Base-by-base conservation (phyloP, 2,888 invertebrate species). In the Stenodera caucasica region DNA sequence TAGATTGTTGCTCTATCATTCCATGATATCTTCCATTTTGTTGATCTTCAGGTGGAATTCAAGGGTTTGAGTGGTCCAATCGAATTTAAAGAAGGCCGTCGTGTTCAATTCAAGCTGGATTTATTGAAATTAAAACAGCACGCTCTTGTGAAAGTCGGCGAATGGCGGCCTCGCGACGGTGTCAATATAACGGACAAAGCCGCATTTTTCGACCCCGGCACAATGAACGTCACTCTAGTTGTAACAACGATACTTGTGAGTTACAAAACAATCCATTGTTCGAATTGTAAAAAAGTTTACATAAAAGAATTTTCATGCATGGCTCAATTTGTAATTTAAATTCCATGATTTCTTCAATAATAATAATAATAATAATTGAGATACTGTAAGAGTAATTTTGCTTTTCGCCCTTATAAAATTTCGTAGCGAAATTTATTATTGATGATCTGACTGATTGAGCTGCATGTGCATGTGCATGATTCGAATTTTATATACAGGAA, bases 1-100 rank as follows among this genome's bases (percentile, higher is more conserved):
- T n/a, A n/a, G n/a, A n/a, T n/a, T n/a, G n/a, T n/a, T n/a, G n/a
- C n/a, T n/a, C n/a, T n/a, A n/a, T n/a, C n/a, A n/a, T n/a, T n/a
- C n/a, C n/a, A n/a, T n/a, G n/a, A n/a, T n/a, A n/a, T n/a, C n/a
- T n/a, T n/a, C n/a, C n/a, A n/a, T n/a, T n/a, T n/a, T n/a, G n/a
- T n/a, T n/a, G n/a, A n/a, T n/a, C n/a, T n/a, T n/a, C 77, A 91
- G 91, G 90, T 90, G 54, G 90, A 90, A 77, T 88, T 89, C 81
- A 88, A 89, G 76, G 92, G 93, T 5, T 81, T 93, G 55, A 91
- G 90, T 26, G 93, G 92, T 0, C 89, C 88, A 15, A 89, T 92
- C 65, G 89, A 89, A 77, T 91, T 92, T 80, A 90, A 90, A 76
- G 90, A 90, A 78, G 92, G 92, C 0, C 84, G 86, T 55, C 83